phyloP scores from a whole-genome alignment of 2,888 invertebrate species.

The Andrena marginata region DNA sequence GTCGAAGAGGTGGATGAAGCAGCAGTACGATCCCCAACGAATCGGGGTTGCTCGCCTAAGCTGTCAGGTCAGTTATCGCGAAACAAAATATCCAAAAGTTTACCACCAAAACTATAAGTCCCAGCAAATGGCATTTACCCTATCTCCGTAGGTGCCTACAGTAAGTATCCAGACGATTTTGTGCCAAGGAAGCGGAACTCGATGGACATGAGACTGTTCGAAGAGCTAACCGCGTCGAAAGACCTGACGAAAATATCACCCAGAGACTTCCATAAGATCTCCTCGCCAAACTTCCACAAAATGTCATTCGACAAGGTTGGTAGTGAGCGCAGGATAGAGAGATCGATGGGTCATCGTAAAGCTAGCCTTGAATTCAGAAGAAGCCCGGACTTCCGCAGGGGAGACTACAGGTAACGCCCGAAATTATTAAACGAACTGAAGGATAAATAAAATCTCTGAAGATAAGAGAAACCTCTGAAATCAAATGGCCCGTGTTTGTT shows the following conservation, averaged over 20 bases:
- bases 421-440: neutral
- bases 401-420: constrained; percentile 79
- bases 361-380: constrained; percentile 82
- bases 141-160: constrained; percentile 73
- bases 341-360: constrained; percentile 79
- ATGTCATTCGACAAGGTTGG: constrained; percentile 83
- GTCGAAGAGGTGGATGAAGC: constrained; percentile 86
- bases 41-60: constrained; percentile 73
- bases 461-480: neutral
- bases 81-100: neutral
- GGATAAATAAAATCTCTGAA: neutral
- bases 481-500: neutral
- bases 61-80: constrained; percentile 69
- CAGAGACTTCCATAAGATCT: constrained; percentile 80
- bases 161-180: constrained; percentile 82
- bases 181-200: constrained; percentile 82
- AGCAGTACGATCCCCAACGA: constrained; percentile 60
- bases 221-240: constrained; percentile 77
- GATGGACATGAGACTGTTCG: constrained; percentile 80
- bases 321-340: constrained; percentile 79
- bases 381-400: constrained; percentile 82
- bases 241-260: constrained; percentile 78
- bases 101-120: too few relatives aligned
- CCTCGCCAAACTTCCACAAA: constrained; percentile 82
- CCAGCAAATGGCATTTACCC: neutral